phyloP scores from a whole-genome alignment of 2,888 invertebrate species.

The Globia sparganii region DNA sequence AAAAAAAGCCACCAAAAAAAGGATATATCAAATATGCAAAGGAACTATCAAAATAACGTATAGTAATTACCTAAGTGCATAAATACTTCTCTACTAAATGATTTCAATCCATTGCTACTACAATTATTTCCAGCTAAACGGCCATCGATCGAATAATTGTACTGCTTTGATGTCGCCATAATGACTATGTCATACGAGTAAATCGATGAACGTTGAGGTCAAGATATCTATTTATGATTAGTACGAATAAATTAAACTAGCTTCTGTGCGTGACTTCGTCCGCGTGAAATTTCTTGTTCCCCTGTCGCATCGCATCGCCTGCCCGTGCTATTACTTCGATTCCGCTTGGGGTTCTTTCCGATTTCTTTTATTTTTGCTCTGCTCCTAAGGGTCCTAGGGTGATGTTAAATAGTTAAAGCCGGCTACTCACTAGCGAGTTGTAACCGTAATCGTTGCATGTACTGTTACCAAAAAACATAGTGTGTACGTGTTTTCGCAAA shows the following conservation, averaged over 20 bases:
- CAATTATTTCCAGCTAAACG: conserved; percentile 28
- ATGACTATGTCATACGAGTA: conserved; percentile 27
- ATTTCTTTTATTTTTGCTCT: too few species aligned
- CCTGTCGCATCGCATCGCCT: too few species aligned
- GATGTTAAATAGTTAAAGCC: too few species aligned
- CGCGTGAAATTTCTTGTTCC: too few species aligned
- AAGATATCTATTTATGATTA: neutral
- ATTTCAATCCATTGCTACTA: conserved; percentile 13
- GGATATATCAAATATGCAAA: neutral
- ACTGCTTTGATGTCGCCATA: conserved; percentile 22
- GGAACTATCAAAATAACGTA: neutral
- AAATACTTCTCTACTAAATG: neutral
- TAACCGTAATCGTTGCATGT: too few species aligned
- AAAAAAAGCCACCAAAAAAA: neutral
- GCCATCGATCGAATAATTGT: conserved; percentile 36
- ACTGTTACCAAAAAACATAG: too few species aligned
- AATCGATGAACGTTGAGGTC: conserved; percentile 39
- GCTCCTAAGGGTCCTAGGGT: too few species aligned
- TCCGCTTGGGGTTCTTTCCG: too few species aligned
- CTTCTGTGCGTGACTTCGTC: too few species aligned
- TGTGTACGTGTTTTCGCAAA: too few species aligned
- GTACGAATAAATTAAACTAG: neutral
- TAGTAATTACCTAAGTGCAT: neutral
- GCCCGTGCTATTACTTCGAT: too few species aligned
- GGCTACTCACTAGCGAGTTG: too few species aligned